Conservation (phyloP, 2,888 invertebrate species). For the Didymodactylos carnosus region DNA sequence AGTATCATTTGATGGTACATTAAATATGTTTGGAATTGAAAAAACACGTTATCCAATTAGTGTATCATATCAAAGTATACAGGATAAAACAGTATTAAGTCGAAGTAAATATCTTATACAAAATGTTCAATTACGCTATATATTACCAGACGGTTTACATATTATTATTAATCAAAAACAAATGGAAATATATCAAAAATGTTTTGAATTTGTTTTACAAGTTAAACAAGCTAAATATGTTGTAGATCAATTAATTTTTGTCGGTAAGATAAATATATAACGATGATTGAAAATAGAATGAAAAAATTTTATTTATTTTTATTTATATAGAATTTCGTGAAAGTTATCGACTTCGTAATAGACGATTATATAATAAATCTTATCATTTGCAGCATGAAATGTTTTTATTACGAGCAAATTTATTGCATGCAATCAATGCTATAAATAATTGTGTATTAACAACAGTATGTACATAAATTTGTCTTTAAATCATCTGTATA, state of each 20-base stretch:
- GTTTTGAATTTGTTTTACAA: not conserved
- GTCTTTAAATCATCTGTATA: not conserved
- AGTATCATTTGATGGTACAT: not conserved
- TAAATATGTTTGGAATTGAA: not conserved
- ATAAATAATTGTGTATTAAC: not conserved
- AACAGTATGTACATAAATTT: not conserved
- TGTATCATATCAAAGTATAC: not conserved
- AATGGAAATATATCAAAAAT: not conserved
- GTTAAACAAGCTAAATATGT: not conserved
- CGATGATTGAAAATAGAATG: too few species aligned
- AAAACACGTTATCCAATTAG: not conserved
- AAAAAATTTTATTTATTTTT: too few species aligned
- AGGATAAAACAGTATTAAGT: not conserved
- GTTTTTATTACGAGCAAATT: not conserved
- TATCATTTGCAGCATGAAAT: not conserved
- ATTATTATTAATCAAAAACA: not conserved
- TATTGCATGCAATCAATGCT: not conserved
- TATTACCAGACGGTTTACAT: not conserved
- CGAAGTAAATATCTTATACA: not conserved
- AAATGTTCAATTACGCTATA: not conserved
- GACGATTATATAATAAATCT: not conserved
- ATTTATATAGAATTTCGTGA: not conserved
- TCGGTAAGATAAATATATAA: not conserved
- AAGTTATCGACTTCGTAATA: not conserved
- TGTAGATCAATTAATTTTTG: not conserved